Conservation (phyloP, 2,888 invertebrate genomes). For the Machimus atricapillus region DNA sequence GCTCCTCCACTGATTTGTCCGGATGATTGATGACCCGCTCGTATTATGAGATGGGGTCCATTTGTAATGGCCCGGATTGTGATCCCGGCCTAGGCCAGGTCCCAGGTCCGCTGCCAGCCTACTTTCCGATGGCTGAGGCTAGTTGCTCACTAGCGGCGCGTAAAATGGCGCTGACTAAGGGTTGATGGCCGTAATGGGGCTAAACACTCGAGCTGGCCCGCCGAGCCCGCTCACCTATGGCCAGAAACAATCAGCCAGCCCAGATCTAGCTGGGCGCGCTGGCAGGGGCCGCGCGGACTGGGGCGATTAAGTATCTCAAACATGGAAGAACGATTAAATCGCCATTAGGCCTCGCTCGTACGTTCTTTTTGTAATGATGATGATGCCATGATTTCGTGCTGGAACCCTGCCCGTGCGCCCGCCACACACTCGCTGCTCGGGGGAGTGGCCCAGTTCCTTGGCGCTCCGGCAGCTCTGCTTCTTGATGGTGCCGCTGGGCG, state of each 20-base stretch:
- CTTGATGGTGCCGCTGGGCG: not conserved
- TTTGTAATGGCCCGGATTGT: constrained; percentile 46
- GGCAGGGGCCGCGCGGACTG: not conserved
- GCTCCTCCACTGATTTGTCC: constrained; percentile 44
- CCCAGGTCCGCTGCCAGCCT: constrained; percentile 2
- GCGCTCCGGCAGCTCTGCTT: not conserved
- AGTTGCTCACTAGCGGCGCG: not conserved
- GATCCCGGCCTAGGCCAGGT: constrained; percentile 37
- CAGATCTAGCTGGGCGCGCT: not conserved
- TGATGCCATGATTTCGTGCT: constrained; percentile 48
- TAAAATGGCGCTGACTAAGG: constrained; percentile 29
- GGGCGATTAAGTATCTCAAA: constrained; percentile 48
- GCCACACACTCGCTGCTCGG: constrained; percentile 11
- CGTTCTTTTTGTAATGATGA: constrained; percentile 47
- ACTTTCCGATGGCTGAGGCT: not conserved
- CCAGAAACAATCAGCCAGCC: constrained; percentile 18
- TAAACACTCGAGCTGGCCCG: not conserved
- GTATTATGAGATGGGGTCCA: constrained; percentile 47
- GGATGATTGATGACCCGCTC: constrained; percentile 48
- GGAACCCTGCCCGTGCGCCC: constrained; percentile 39
- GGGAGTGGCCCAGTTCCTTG: constrained; percentile 45
- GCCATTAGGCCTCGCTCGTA: constrained; percentile 62
- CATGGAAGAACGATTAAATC: constrained; percentile 59
- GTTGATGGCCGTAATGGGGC: constrained; percentile 25
- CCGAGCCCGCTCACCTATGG: constrained; percentile 26